Percentiles rank a stretch among this genome's conserved stretches.
Evolutionary conservation across 2,113 vertebrate genomes (phyloP).

Genomic region (Phodopus roborovskii): DNA sequence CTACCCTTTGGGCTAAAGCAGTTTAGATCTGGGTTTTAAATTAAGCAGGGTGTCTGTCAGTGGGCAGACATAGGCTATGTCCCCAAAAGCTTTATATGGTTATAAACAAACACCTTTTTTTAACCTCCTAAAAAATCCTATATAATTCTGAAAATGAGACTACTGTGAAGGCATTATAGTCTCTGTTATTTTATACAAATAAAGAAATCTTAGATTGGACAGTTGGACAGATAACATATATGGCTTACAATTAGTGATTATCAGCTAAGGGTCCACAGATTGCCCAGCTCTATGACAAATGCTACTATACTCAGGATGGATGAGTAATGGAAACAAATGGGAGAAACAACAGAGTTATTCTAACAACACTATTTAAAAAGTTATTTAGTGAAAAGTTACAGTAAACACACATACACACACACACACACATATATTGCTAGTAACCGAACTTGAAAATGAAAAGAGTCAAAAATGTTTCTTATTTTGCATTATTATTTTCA

Average conservation of each 20-base stretch:
- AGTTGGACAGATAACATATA: neutral
- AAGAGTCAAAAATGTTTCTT: neutral
- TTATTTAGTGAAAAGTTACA: neutral
- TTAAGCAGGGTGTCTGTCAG: neutral
- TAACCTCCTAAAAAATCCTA: constrained; percentile 21
- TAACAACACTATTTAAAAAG: constrained; percentile 6
- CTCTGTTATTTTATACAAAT: neutral
- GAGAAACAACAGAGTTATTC: neutral
- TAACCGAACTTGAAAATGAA: constrained; percentile 27
- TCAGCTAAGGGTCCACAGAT: neutral
- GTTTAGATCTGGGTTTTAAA: neutral
- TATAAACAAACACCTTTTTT: constrained; percentile 14
- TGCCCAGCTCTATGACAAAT: constrained; percentile 11
- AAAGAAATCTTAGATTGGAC: constrained; percentile 7
- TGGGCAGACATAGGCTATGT: neutral
- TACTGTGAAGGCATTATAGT: neutral
- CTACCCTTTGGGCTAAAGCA: neutral
- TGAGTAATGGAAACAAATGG: neutral
- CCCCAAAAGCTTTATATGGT: neutral
- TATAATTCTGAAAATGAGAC: neutral
- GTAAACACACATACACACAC: neutral
- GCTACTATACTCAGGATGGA: neutral
- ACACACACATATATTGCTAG: neutral
- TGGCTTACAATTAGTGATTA: neutral
- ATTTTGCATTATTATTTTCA: constrained; percentile 24